These are phyloP conservation scores for Drosophila bunnanda DNA, from an alignment of 2,888 invertebrate genomes.

Conservation along the genomic window DNA sequence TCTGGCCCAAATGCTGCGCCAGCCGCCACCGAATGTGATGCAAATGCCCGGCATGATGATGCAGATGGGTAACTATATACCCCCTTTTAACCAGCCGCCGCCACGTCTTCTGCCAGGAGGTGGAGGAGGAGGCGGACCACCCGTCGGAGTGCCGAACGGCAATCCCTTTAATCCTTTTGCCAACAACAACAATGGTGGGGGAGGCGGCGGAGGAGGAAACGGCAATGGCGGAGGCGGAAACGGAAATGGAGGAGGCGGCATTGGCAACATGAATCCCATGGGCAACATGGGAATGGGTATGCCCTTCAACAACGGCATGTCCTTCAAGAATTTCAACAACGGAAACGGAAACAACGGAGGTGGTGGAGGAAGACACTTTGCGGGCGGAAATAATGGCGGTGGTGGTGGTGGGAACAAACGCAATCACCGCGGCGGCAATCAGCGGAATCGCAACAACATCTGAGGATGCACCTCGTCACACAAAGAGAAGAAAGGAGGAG, in stretches of 20 bases:
- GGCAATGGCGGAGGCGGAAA: conserved; percentile 7
- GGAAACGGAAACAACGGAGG: conserved; percentile 22
- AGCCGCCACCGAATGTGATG: conserved; percentile 79
- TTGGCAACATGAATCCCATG: conserved; percentile 53
- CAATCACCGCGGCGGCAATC: conserved; percentile 55
- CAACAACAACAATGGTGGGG: conserved; percentile 12
- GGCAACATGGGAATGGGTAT: conserved; percentile 57
- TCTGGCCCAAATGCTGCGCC: conserved; percentile 68
- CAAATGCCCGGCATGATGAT: conserved; percentile 65
- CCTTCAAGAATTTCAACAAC: conserved; percentile 28
- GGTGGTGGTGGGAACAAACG: conserved; percentile 42
- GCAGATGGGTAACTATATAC: conserved; percentile 67
- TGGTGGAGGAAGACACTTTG: conserved; percentile 27
- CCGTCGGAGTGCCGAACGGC: conserved; percentile 44
- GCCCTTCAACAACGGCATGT: conserved; percentile 46
- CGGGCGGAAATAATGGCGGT: conserved; percentile 23
- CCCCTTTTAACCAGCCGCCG: conserved; percentile 82
- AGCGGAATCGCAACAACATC: conserved; percentile 63
- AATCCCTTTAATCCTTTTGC: conserved; percentile 76
- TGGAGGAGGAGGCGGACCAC: conserved; percentile 42
- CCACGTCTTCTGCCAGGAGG: conserved; percentile 76
- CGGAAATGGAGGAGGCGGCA: conserved; percentile 26
- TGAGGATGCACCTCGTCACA: conserved; percentile 12
- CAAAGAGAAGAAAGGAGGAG: neutral
- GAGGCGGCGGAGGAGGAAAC: conserved; percentile 27